These are phyloP conservation scores for Agelastica alni DNA, from an alignment of 2,888 invertebrate species.

Conservation along the genomic window DNA sequence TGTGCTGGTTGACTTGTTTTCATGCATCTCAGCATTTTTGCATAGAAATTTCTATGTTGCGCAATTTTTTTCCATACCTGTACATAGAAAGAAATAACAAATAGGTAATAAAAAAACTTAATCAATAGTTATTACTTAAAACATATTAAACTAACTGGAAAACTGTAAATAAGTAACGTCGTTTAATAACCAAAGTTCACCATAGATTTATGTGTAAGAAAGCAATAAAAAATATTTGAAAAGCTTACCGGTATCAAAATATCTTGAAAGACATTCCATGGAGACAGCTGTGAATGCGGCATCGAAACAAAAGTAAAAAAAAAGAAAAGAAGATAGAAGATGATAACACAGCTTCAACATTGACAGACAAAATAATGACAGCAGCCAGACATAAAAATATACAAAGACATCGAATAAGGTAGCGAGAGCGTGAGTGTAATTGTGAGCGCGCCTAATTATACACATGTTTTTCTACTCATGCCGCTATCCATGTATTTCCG, in stretches of 20 bases:
- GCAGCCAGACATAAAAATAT: constrained; percentile 44
- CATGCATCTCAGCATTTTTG: no score
- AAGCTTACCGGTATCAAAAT: constrained; percentile 49
- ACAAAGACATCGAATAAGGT: constrained; percentile 32
- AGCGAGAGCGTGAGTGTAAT: constrained; percentile 37
- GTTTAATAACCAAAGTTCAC: constrained; percentile 21
- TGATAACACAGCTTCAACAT: constrained; percentile 49
- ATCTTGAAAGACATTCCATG: constrained; percentile 9
- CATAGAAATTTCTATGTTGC: no score
- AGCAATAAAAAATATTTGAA: constrained; percentile 32
- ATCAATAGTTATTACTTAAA: no score
- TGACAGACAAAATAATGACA: constrained; percentile 41
- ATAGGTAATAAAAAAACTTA: no score
- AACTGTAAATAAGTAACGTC: neutral
- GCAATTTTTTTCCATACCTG: no score
- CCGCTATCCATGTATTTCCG: constrained; percentile 48
- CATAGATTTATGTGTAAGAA: constrained; percentile 10
- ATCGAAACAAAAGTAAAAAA: constrained; percentile 12
- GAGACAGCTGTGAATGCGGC: constrained; percentile 13
- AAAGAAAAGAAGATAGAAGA: constrained; percentile 10
- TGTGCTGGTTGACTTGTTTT: no score
- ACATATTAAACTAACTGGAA: no score
- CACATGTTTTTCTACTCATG: constrained; percentile 37
- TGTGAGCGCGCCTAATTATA: constrained; percentile 41
- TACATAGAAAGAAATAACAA: no score